phyloP scores from a whole-genome alignment of 2,888 invertebrate species.

The Drosophila vallismaia region DNA sequence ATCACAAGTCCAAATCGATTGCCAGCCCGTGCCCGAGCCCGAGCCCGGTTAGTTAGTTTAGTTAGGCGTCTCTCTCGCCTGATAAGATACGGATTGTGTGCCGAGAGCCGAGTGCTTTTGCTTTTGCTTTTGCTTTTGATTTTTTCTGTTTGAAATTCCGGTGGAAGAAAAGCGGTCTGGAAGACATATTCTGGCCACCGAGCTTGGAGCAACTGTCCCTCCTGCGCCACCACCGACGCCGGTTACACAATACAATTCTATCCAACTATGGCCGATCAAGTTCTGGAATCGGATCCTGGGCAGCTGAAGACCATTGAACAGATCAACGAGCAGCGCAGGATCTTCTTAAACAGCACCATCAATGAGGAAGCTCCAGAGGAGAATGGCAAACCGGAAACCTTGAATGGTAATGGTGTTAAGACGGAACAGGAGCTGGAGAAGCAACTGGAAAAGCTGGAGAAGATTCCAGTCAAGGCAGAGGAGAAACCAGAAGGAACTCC shows the following conservation, averaged over 20 bases:
- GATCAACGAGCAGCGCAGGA: slow-evolving; percentile 76
- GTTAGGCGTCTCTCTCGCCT: slow-evolving; percentile 59
- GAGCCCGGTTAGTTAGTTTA: slow-evolving; percentile 46
- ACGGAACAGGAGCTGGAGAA: slow-evolving; percentile 5
- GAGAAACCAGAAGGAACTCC: not conserved
- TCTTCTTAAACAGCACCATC: slow-evolving; percentile 72
- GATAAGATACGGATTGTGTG: slow-evolving; percentile 63
- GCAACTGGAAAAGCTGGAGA: slow-evolving; percentile 9
- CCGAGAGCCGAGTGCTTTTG: slow-evolving; percentile 15
- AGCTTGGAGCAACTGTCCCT: slow-evolving; percentile 24
- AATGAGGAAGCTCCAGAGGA: slow-evolving; percentile 45
- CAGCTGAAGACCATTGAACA: slow-evolving; percentile 71
- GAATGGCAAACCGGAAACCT: slow-evolving; percentile 13
- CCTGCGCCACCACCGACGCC: not conserved
- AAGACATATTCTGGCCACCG: slow-evolving; percentile 15
- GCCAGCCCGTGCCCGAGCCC: slow-evolving; percentile 53
- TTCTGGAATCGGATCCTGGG: slow-evolving; percentile 4
- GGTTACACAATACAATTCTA: slow-evolving; percentile 21
- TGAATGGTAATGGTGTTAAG: not conserved
- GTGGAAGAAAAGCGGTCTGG: slow-evolving; percentile 1
- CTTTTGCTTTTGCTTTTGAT: slow-evolving; percentile 1
- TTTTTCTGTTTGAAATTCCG: too few relatives aligned
- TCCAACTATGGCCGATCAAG: slow-evolving; percentile 4
- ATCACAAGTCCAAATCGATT: slow-evolving; percentile 67
- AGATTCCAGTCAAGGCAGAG: not conserved